Evolutionary conservation across 92 coral and sea anemone species (phyloP), one percentile per base, ranked within the genome.

Genomic region (Phenganax stokvisi): DNA sequence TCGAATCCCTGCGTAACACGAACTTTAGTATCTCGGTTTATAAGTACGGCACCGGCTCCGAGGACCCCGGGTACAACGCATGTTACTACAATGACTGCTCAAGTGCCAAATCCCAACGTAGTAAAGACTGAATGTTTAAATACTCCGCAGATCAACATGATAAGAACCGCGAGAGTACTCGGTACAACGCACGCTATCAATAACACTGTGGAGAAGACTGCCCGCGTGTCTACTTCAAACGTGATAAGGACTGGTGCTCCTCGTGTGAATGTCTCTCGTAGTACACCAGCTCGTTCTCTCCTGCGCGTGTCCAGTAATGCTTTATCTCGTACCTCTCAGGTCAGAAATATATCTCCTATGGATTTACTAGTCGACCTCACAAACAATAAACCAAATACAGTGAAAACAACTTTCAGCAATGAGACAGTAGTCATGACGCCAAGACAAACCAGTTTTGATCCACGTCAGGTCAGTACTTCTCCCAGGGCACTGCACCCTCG

Each of bases 301-400:
- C 29, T 53, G 51, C 7, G 6, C 16, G 53, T 68, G 15, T 37
- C 54, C 20, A 68, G 73, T 37, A 53, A 52, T 68, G 9, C 73
- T 30, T 68, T 68, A 10, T 53, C 73, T 30, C 52, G 73, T 0
- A 7, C 73, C 16, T 68, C 73, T 20, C 47, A 79, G 27, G 74
- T 54, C 30, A 47, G 57, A 10, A 57, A 59, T 54, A 68, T 79
- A 10, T 79, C 83, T 8, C 72, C 83, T 9, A 79, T 79, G 83
- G 83, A 79, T 54, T 53, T 79, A 27, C 27, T 79, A 57, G 69
- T 79, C n/a, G 69, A 79, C 83, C 44, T 79, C 20, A 63, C 83
- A 63, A 63, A 63, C 53, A 56, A 63, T 63, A 79, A 79, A 30
- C 54, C 54, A 12, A 68, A 68, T 68, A 30, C 73, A 68, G 73